phyloP scores from a whole-genome alignment of 2,888 invertebrate species.

The Eupithecia subfuscata region DNA sequence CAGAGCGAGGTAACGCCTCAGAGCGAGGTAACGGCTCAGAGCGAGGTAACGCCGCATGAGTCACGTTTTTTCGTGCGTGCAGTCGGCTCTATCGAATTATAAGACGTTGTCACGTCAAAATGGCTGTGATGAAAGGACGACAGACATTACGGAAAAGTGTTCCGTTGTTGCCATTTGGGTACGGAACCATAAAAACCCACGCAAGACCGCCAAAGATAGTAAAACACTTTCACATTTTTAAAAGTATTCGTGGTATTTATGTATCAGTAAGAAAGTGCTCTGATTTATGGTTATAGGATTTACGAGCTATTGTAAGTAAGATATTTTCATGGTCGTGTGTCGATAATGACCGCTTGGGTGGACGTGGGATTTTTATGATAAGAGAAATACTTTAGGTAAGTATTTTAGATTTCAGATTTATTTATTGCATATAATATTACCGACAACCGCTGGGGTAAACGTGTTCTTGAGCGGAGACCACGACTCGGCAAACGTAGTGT shows the following conservation, averaged over 20 bases:
- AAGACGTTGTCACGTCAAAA: too few species aligned
- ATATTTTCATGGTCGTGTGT: conserved; percentile 37
- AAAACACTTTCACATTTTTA: conserved; percentile 37
- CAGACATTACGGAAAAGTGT: not conserved
- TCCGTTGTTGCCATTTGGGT: not conserved
- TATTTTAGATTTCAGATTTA: too few species aligned
- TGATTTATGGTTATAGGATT: conserved; percentile 39
- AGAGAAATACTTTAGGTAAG: not conserved
- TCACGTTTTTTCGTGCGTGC: too few species aligned
- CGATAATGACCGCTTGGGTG: conserved; percentile 25
- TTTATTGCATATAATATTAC: too few species aligned
- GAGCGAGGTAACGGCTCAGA: too few species aligned
- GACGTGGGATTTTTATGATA: conserved; percentile 15
- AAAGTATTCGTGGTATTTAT: conserved; percentile 26
- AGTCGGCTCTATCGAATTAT: too few species aligned
- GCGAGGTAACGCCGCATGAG: too few species aligned
- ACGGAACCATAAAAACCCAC: conserved; percentile 19
- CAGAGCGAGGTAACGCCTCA: too few species aligned
- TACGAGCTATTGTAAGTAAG: conserved; percentile 41
- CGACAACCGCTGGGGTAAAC: too few species aligned
- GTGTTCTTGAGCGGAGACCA: too few species aligned
- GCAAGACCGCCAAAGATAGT: conserved; percentile 18
- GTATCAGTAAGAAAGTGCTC: conserved; percentile 32
- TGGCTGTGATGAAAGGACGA: not conserved
- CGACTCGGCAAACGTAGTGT: too few species aligned